phyloP scores from a whole-genome alignment of 2,797 vertebrate species.

The Amblyraja radiata region DNA sequence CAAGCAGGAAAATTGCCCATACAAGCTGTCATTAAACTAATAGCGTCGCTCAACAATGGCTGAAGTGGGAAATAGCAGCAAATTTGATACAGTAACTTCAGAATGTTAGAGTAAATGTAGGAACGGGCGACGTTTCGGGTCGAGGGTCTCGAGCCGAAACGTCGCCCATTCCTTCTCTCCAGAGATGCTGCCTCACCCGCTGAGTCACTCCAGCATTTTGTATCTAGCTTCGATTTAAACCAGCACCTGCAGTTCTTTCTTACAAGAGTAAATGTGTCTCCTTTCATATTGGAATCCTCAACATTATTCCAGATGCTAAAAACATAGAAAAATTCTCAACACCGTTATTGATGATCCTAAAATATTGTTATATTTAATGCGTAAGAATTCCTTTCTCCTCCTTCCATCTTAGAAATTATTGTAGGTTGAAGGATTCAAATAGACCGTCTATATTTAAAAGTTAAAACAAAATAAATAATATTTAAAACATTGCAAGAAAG shows the following conservation, averaged over 20 bases:
- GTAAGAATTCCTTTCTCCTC: not conserved
- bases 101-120: not conserved
- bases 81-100: not conserved
- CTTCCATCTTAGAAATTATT: not conserved
- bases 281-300: not conserved
- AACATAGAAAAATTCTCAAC: not conserved
- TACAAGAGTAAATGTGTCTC: not conserved
- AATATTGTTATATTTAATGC: not conserved
- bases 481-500: not conserved
- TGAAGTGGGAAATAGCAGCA: not conserved
- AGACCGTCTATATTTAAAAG: not conserved
- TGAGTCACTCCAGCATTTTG: too few relatives aligned
- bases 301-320: not conserved
- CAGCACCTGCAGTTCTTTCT: too few relatives aligned
- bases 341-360: not conserved
- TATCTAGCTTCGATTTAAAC: too few relatives aligned
- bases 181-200: too few relatives aligned
- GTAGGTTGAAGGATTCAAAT: not conserved
- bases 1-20: not conserved
- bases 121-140: too few relatives aligned
- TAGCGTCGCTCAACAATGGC: not conserved
- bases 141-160: too few relatives aligned
- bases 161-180: too few relatives aligned
- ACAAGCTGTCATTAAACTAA: not conserved
- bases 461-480: too few relatives aligned